These are phyloP conservation scores for Lutraria rhynchaena DNA, from an alignment of 1,140 invertebrate species.

Conservation along the genomic window DNA sequence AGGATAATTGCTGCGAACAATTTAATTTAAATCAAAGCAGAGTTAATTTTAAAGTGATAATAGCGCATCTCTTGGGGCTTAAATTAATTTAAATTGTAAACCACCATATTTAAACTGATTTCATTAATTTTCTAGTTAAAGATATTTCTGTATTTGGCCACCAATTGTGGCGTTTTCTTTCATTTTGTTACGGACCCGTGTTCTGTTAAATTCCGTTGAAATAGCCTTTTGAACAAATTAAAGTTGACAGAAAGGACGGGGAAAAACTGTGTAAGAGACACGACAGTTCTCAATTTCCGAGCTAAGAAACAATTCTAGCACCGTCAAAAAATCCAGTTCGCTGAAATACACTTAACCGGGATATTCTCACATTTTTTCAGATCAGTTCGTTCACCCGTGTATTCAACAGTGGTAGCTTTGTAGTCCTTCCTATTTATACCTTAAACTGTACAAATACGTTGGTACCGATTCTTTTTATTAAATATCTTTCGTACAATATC, in stretches of 20 bases:
- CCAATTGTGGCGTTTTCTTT: neutral
- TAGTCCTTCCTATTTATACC: too few relatives aligned
- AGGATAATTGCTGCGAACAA: slow-evolving; percentile 24
- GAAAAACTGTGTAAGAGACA: too few relatives aligned
- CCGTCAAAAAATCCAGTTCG: neutral
- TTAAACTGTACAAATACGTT: too few relatives aligned
- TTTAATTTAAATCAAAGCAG: slow-evolving; percentile 35
- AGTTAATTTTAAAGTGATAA: slow-evolving; percentile 45
- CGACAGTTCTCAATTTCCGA: too few relatives aligned
- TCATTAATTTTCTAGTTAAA: slow-evolving; percentile 46
- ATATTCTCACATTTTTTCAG: too few relatives aligned
- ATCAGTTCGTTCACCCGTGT: too few relatives aligned
- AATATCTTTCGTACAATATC: too few relatives aligned
- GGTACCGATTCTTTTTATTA: too few relatives aligned
- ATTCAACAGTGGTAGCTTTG: too few relatives aligned
- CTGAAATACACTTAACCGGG: too few relatives aligned
- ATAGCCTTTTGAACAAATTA: neutral
- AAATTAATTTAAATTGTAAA: slow-evolving; percentile 34
- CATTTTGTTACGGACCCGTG: neutral
- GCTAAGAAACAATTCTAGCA: neutral
- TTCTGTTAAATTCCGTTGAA: neutral
- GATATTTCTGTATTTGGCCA: slow-evolving; percentile 10
- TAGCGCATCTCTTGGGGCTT: neutral
- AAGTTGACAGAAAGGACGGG: too few relatives aligned
- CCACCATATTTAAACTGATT: slow-evolving; percentile 22